Evolutionary conservation across 1,140 invertebrate genomes (phyloP), one percentile per base, ranked within the genome.

Genomic region (Halyomorpha halys): DNA sequence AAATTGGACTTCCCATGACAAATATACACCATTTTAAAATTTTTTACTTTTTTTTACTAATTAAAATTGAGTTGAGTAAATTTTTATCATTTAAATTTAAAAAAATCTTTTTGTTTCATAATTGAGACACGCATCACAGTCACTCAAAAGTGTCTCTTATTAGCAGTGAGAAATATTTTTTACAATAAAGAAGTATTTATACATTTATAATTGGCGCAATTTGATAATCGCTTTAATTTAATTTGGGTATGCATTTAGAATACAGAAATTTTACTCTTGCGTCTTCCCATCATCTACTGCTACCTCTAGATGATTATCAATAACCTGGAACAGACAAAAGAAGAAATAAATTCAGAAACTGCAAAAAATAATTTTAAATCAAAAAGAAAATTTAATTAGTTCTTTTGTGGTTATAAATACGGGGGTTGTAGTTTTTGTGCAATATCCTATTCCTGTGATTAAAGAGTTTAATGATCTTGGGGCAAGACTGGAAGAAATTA

Each of bases 161-260:
- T 23, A 56, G 53, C 21, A 25, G 53, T 56, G 53, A 45, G 60
- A 61, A 47, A 61, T 30, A 45, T 61, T 61, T 56, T 61, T 61
- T 61, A 61, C 60, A 61, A 61, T 61, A 61, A 61, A 61, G 60
- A 45, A 45, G 25, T 61, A 61, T 61, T 61, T 61, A 61, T 61
- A 61, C 44, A 61, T 61, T 30, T 61, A 61, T 61, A 61, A 44
- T 56, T 27, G 23, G 53, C 19, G 44, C 44, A 61, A 61, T 61
- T 47, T 61, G 25, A 61, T 44, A 45, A 61, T 45, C 44, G 60
- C 44, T 44, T 19, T 34, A 60, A 34, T 60, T 61, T 61, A 45
- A 61, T 61, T 61, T 47, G 53, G 18, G 53, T 56, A 56, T 23
- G 53, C 53, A 56, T 56, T 56, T 56, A 56, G 23, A 56, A 56